Evolutionary conservation across 2,797 vertebrate genomes (phyloP), one percentile per base, ranked within the genome.

Genomic region (Parambassis ranga): DNA sequence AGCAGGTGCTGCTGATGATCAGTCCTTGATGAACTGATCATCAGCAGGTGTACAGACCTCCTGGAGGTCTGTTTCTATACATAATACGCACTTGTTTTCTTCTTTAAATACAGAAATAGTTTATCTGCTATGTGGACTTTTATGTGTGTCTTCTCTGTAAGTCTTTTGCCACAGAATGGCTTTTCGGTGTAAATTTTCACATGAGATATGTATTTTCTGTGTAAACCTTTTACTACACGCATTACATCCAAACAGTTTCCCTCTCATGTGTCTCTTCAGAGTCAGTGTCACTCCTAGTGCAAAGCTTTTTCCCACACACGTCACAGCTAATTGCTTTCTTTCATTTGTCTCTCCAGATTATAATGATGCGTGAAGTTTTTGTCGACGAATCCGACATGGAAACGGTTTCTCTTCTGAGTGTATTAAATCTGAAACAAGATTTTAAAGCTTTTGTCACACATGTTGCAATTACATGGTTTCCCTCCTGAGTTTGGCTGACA

Each of bases 131-230:
- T 46, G 41, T 46, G 53, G 31, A 43, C 27, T n/a, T 41, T 44
- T 53, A 35, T 33, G 53, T 57, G 53, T 2, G 41, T 44, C 18
- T 57, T 57, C 22, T 57, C 31, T 38, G 37, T 31, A 23, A 55
- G 57, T 11, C 39, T 19, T 44, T 57, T 57, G 19, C 41, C 23
- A 26, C 53, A 57, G 27, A 57, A 57, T 1, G 53, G 53, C 43
- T 47, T 59, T 42, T 58, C 31, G 20, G 23, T 38, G 24, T 60
- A 57, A 6, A 31, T 24, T 27, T 49, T 60, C 1, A 60, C 19
- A 18, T 31, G 38, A 11, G 38, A 30, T 11, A 30, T 30, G 10
- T 5, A 11, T n/a, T 35, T 60, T 27, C 1, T 49, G 26, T 10
- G 16, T 39, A 10, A 57, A 65, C 4, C 19, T 48, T 19, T 24